Evolutionary conservation across 2,113 vertebrate genomes (phyloP), one percentile per base, ranked within the genome.

Genomic region (Conger conger): DNA sequence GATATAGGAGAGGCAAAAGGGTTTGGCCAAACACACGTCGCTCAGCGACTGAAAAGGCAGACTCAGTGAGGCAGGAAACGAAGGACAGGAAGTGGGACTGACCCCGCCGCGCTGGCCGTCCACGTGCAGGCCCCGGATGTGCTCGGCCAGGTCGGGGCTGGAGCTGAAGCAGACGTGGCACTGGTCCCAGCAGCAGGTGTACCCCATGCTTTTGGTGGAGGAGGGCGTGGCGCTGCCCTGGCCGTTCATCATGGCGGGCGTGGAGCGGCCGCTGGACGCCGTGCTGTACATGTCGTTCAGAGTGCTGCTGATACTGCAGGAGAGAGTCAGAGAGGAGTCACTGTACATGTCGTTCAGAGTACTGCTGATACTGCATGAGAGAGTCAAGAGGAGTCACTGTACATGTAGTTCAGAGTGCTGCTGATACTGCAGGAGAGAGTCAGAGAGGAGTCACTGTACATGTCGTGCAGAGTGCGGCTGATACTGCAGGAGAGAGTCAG

Each of bases 251-350:
- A 99, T 98, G 1, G 97, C 96, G 0, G 98, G 98, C 30, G 98
- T 99, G 88, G 98, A 99, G 82, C 98, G 98, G 1, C 98, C 98
- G 20, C 98, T 99, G 90, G 98, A 99, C 88, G 96, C 97, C 17
- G 96, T 97, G 96, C 98, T 99, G 95, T 99, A 97, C 93, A 97
- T 95, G 37, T 99, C 98, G 97, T 98, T 98, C 91, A 99, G 95
- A 87, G 98, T 99, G 87, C 98, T 99, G 96, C 97, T 98, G 89
- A 98, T 97, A 91, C 97, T 99, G 91, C 16, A 27, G 40, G 6
- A 37, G 35, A 20, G 76, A 78, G 76, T 37, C 76, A 78, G 15
- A 60, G 57, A 15, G 11, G 57, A 20, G 57, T 60, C 57, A 60
- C 57, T 60, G 57, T 2, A 20, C n/a, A 16, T 9, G 0, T 53